Base-by-base conservation (phyloP, 2,888 invertebrate genomes). In the Oxystoma pomonae region DNA sequence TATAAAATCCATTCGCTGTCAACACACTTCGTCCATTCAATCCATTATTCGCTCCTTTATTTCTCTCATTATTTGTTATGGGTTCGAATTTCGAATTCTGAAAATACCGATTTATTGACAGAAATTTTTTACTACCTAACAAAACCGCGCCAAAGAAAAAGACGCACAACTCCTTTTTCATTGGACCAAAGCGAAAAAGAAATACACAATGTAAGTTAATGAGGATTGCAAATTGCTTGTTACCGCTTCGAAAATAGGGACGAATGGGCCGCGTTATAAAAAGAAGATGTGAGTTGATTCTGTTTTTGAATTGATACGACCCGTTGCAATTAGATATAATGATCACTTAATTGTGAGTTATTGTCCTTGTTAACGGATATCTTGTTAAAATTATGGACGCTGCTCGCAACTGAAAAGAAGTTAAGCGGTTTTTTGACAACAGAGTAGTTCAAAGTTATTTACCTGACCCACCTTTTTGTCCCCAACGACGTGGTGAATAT, bases 261-360 rank as follows among this genome's bases (percentile, higher is more conserved):
- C 73, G 69, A 74, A 72, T 73, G 70, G 68, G 68, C 68, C 67
- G 63, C 62, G 65, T 62, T 63, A 68, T 68, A 76, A 75, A 74
- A 76, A 76, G 73, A 72, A 71, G 72, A 69, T 63, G 63, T 50
- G 61, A 57, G 53, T 64, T 58, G 65, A 56, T 65, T 66, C 67
- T 71, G 73, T 74, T 75, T 75, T 75, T 73, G 73, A 74, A 76
- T 76, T 75, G 76, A 76, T 75, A 73, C 75, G 73, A 74, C 35
- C 70, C 73, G 71, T 73, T 71, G 75, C 78, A 78, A 78, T 78
- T 78, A 77, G 74, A 73, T 73, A 73, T 79, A 80, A 80, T 78
- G 79, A 79, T 79, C 78, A 76, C 78, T 79, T 80, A 78, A 80
- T 80, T 79, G 78, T 79, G 76, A 80, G 76, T 79, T 79, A 79